These are phyloP conservation scores for Lordiphosa clarofinis DNA, from an alignment of 1,140 invertebrate species.

Conservation along the genomic window DNA sequence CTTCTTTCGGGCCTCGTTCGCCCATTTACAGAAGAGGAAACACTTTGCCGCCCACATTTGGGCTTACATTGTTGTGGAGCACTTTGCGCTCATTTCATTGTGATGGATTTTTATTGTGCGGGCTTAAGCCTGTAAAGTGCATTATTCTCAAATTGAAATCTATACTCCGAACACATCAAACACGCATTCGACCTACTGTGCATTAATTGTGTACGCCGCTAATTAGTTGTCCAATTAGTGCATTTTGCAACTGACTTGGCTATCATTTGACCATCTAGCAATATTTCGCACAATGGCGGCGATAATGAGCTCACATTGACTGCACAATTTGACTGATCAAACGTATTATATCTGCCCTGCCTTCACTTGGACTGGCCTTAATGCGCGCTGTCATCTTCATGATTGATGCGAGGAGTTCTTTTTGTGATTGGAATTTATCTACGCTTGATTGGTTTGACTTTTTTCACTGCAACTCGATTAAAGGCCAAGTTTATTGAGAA, in stretches of 20 bases:
- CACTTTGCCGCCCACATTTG: slow-evolving; percentile 55
- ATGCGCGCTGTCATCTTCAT: slow-evolving; percentile 12
- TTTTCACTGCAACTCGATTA: too few species aligned
- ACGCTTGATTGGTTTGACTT: too few species aligned
- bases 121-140: background rate
- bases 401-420: slow-evolving; percentile 9
- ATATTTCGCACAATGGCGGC: background rate
- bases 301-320: slow-evolving; percentile 1
- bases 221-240: slow-evolving; percentile 19
- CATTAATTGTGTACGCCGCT: background rate
- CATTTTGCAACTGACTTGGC: background rate
- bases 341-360: slow-evolving; percentile 6
- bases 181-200: background rate
- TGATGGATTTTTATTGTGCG: slow-evolving; percentile 57
- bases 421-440: slow-evolving; percentile 1
- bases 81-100: slow-evolving; percentile 55
- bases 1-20: slow-evolving; percentile 33
- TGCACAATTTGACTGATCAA: slow-evolving; percentile 5
- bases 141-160: background rate
- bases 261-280: background rate
- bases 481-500: too few species aligned
- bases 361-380: background rate
- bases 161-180: background rate
- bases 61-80: slow-evolving; percentile 22
- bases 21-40: slow-evolving; percentile 27